A percentile compares a stretch with the other conserved stretches of the same genome.
These are phyloP conservation scores for Paedocypris micromegethes DNA, from an alignment of 2,797 vertebrate species.

Conservation along the genomic window DNA sequence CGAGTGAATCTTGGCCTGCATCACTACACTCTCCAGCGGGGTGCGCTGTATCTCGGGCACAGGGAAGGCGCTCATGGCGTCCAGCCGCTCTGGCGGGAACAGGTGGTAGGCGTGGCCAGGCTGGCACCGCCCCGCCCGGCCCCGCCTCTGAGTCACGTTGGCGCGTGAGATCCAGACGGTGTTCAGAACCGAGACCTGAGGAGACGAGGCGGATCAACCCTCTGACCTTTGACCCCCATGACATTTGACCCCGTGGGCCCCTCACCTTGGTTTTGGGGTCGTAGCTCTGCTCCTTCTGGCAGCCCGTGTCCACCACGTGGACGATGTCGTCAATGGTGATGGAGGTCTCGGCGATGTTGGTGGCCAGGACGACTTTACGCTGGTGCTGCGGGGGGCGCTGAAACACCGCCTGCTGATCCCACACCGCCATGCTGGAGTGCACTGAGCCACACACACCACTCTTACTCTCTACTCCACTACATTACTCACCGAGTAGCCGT, in stretches of 20 bases:
- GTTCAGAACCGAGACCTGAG: constrained; percentile 89
- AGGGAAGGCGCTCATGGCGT: constrained; percentile 81
- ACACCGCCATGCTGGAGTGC: constrained; percentile 92
- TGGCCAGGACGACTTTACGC: constrained; percentile 90
- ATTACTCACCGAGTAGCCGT: no score
- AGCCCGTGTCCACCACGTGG: constrained; percentile 88
- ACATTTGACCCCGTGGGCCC: no score
- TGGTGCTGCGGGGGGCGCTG: constrained; percentile 72
- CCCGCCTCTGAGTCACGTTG: constrained; percentile 87
- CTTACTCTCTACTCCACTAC: no score
- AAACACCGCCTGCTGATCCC: constrained; percentile 91
- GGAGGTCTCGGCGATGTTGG: constrained; percentile 95
- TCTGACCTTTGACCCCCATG: not conserved
- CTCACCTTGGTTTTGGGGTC: constrained; percentile 88
- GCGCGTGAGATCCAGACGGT: constrained; percentile 91
- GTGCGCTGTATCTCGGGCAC: constrained; percentile 93
- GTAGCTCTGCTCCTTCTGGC: constrained; percentile 90
- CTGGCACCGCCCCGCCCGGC: constrained; percentile 90
- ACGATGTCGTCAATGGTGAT: constrained; percentile 95
- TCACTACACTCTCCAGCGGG: constrained; percentile 87
- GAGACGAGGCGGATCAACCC: not conserved
- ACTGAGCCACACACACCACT: constrained; percentile 60
- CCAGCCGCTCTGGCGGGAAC: constrained; percentile 77
- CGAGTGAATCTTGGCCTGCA: constrained; percentile 94
- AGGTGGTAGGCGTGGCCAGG: constrained; percentile 91